These are phyloP conservation scores for Drosophila borealis DNA, from an alignment of 2,888 invertebrate species.

Conservation along the genomic window DNA sequence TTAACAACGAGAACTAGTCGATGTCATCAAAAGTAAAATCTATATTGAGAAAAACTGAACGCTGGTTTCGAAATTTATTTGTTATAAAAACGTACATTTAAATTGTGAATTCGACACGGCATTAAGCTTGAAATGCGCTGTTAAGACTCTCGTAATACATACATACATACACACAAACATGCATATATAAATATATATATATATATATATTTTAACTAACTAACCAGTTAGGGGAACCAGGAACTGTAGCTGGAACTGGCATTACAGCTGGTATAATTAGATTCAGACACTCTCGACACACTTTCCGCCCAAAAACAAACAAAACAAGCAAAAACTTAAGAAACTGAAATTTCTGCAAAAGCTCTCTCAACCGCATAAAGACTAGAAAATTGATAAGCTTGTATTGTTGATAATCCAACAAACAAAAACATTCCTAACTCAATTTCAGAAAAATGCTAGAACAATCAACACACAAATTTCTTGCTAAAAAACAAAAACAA, in stretches of 20 bases:
- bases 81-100: slow-evolving; percentile 59
- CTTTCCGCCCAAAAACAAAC: slow-evolving; percentile 68
- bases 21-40: slow-evolving; percentile 69
- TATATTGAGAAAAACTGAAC: slow-evolving; percentile 64
- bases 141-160: slow-evolving; percentile 41
- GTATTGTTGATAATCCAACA: slow-evolving; percentile 30
- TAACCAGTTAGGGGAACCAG: slow-evolving; percentile 11
- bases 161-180: slow-evolving; percentile 17
- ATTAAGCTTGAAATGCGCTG: slow-evolving; percentile 43
- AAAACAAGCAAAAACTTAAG: slow-evolving; percentile 17
- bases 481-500: slow-evolving; percentile 54
- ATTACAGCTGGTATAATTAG: slow-evolving; percentile 13
- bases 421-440: slow-evolving; percentile 62
- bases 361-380: slow-evolving; percentile 54
- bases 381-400: slow-evolving; percentile 60
- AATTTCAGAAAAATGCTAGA: slow-evolving; percentile 78
- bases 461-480: slow-evolving; percentile 77
- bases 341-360: slow-evolving; percentile 35
- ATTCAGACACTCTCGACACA: slow-evolving; percentile 65
- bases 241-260: slow-evolving; percentile 27
- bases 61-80: slow-evolving; percentile 77
- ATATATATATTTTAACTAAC: slow-evolving; percentile 15
- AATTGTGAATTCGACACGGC: slow-evolving; percentile 57
- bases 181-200: slow-evolving; percentile 1
- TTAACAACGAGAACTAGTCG: slow-evolving; percentile 72